phyloP scores from a whole-genome alignment of 2,888 invertebrate species.

The Stomorhina lunata region DNA sequence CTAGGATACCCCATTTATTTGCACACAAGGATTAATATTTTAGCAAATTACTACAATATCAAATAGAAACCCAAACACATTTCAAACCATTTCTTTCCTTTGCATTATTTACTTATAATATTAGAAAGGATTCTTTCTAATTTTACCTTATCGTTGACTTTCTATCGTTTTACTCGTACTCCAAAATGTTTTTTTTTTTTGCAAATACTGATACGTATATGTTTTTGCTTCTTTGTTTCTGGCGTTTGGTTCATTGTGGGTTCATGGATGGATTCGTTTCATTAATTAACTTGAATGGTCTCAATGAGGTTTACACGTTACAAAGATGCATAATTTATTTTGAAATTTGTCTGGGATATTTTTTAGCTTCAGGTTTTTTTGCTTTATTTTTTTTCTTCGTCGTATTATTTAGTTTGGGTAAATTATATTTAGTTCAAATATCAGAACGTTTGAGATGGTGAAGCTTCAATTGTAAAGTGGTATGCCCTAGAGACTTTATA shows the following conservation, averaged over 20 bases:
- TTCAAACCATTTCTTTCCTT: neutral
- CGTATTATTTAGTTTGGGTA: neutral
- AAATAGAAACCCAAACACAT: neutral
- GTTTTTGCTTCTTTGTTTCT: neutral
- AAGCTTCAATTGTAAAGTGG: neutral
- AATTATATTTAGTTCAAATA: neutral
- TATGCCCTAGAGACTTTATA: neutral
- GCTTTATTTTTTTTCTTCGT: slow-evolving; percentile 8
- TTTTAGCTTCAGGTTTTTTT: slow-evolving; percentile 41
- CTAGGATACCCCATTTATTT: slow-evolving; percentile 4
- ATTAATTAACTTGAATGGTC: slow-evolving; percentile 77
- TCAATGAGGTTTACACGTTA: slow-evolving; percentile 76
- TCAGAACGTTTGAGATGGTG: neutral
- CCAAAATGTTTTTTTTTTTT: neutral
- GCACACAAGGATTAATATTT: neutral
- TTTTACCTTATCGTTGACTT: neutral
- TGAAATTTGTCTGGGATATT: slow-evolving; percentile 74
- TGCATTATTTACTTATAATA: neutral
- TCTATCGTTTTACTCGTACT: neutral
- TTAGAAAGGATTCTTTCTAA: neutral
- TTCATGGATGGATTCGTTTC: slow-evolving; percentile 71
- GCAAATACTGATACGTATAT: neutral
- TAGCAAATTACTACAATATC: neutral
- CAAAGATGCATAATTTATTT: slow-evolving; percentile 77
- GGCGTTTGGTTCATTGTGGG: slow-evolving; percentile 34